Evolutionary conservation across 2,888 invertebrate genomes (phyloP).

Genomic region (Caenorhabditis afra): DNA sequence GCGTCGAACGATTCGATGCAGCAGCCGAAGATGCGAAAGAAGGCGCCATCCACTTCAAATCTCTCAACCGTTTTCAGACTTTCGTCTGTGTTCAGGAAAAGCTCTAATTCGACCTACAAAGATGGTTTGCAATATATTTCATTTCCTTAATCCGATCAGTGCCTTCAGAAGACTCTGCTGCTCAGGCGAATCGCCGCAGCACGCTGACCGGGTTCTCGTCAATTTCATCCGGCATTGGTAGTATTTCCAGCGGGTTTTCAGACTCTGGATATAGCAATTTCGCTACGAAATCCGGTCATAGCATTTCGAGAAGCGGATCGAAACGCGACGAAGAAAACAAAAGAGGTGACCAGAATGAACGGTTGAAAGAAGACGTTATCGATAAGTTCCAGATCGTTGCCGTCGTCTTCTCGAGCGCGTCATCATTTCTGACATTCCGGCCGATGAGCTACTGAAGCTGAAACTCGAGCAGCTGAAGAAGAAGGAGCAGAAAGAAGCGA

Average conservation of each 20-base stretch:
- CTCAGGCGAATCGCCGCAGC: slow-evolving; percentile 29
- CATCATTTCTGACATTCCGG: slow-evolving; percentile 50
- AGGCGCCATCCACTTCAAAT: slow-evolving; percentile 47
- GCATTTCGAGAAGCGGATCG: slow-evolving; percentile 55
- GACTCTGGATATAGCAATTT: slow-evolving; percentile 39
- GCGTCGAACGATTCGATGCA: slow-evolving; percentile 24
- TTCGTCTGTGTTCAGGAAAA: slow-evolving; percentile 45
- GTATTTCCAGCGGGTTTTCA: slow-evolving; percentile 47
- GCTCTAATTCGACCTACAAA: slow-evolving; percentile 31
- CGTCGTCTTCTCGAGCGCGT: slow-evolving; percentile 40
- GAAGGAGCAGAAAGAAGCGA: background rate
- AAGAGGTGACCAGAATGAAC: background rate
- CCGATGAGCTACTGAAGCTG: slow-evolving; percentile 37
- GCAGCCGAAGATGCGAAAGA: slow-evolving; percentile 53
- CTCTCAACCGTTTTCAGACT: slow-evolving; percentile 46
- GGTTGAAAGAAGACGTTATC: too few species aligned
- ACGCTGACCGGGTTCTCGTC: slow-evolving; percentile 54
- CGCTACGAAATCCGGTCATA: slow-evolving; percentile 26
- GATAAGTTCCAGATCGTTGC: slow-evolving; percentile 25
- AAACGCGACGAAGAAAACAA: slow-evolving; percentile 48
- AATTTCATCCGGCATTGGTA: slow-evolving; percentile 57
- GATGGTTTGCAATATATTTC: slow-evolving; percentile 4
- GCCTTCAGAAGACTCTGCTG: slow-evolving; percentile 3
- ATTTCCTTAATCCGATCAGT: background rate
- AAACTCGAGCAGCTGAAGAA: slow-evolving; percentile 46